Conservation (phyloP, 2,797 vertebrate species). For the Brachyrhaphis roseni region DNA sequence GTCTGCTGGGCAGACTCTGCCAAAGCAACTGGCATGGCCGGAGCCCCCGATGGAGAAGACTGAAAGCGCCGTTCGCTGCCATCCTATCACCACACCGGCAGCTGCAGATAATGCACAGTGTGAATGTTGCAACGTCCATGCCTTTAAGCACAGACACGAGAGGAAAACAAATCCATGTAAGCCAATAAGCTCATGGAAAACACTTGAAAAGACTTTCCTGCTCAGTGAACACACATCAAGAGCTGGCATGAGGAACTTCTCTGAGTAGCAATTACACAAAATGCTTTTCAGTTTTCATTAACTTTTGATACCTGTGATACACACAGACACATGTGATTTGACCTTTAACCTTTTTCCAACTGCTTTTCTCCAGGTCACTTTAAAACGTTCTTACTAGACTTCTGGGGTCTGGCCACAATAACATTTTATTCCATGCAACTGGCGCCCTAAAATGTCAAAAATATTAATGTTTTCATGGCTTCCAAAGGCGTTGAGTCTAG, state of each 20-base stretch:
- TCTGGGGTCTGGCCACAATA: background rate
- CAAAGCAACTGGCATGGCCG: conserved; percentile 66
- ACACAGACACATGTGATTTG: background rate
- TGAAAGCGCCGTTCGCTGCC: conserved; percentile 58
- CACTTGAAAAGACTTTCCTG: conserved; percentile 47
- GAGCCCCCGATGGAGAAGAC: conserved; percentile 47
- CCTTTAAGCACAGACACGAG: conserved; percentile 58
- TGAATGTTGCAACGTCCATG: conserved; percentile 53
- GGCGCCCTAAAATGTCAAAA: background rate
- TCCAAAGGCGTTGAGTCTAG: background rate
- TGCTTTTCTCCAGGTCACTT: background rate
- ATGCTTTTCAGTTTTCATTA: conserved; percentile 33
- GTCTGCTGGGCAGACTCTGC: conserved; percentile 57
- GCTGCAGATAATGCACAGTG: conserved; percentile 73
- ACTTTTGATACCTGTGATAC: conserved; percentile 32
- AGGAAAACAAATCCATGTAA: conserved; percentile 44
- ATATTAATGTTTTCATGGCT: background rate
- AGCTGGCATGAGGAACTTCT: conserved; percentile 43
- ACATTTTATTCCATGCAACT: background rate
- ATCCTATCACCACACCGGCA: conserved; percentile 74
- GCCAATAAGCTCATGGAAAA: conserved; percentile 30
- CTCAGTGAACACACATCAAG: conserved; percentile 35
- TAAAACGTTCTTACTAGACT: background rate
- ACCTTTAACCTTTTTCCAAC: background rate
- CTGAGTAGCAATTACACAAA: conserved; percentile 46